Evolutionary conservation across 2,888 invertebrate species (phyloP).

Genomic region (Tricholauxania praeusta): DNA sequence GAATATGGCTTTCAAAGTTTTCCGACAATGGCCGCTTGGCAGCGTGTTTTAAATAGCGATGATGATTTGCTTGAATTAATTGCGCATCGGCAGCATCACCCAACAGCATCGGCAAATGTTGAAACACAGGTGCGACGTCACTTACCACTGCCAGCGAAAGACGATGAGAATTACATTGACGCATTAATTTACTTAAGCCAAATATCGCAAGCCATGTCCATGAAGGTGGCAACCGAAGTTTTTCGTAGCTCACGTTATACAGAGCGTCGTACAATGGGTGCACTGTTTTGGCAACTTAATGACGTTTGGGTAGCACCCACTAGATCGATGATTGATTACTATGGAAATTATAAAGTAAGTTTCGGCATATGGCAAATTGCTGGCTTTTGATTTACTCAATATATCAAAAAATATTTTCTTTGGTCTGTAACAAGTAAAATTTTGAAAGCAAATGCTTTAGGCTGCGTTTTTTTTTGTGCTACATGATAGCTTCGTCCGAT

Average conservation of each 20-base stretch:
- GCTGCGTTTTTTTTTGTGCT: no score
- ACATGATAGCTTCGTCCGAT: no score
- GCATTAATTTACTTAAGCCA: slow-evolving; percentile 87
- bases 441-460: no score
- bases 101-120: slow-evolving; percentile 77
- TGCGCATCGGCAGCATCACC: slow-evolving; percentile 87
- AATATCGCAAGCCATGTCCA: slow-evolving; percentile 88
- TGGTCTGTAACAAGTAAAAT: no score
- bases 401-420: no score
- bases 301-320: slow-evolving; percentile 98
- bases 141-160: slow-evolving; percentile 72
- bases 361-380: not conserved
- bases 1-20: slow-evolving; percentile 96
- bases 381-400: no score
- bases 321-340: slow-evolving; percentile 87
- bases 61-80: slow-evolving; percentile 75
- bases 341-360: slow-evolving; percentile 64
- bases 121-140: slow-evolving; percentile 73
- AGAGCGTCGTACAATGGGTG: slow-evolving; percentile 84
- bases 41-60: slow-evolving; percentile 71
- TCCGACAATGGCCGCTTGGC: slow-evolving; percentile 80
- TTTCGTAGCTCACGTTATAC: slow-evolving; percentile 73
- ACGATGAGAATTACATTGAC: slow-evolving; percentile 72
- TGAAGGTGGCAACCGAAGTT: slow-evolving; percentile 85
- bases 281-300: slow-evolving; percentile 98